Base-by-base conservation (phyloP, 2,888 invertebrate genomes). In the Mesoligia furuncula region DNA sequence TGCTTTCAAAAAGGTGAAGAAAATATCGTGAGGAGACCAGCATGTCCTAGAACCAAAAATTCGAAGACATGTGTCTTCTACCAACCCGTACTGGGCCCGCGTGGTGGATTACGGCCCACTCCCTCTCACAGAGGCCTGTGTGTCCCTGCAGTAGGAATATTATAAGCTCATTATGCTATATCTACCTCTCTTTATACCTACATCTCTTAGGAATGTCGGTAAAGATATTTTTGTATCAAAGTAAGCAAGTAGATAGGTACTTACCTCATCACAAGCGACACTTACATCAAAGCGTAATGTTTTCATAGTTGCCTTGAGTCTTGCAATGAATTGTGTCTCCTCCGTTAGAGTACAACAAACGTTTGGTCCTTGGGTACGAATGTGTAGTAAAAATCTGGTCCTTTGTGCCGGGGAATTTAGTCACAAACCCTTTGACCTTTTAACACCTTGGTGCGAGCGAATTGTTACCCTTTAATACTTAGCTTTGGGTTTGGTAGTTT, bases 401-500 rank as follows among this genome's bases (percentile, higher is more conserved):
- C 24, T 64, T 75, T 68, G 48, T 45, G 36, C 7, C 24, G 15
- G 9, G 31, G 6, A 68, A 57, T 73, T 67, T n/a, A n/a, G 15
- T 31, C 17, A 15, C 15, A n/a, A 0, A 54, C 24, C 68, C 36
- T 78, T 77, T 68, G 27, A 70, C 67, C 42, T 64, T n/a, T 68
- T 42, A 24, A 51, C 11, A 42, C 54, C 42, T 27, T 42, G 8
- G 31, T 20, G 20, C 15, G 13, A 81, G 11, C 24, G n/a, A 36
- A 54, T 62, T 79, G 45, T 73, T 59, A 8, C 66, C 42, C 4
- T 11, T n/a, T 59, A 66, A 45, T 54, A 36, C 24, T 36, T 51
- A 65, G n/a, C 6, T 36, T 36, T 36, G 36, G 36, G 36, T 36
- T 36, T 27, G 31, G 42, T 11, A n/a, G 36, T 5, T 36, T 36